These are phyloP conservation scores for Drosophila mauritiana DNA, from an alignment of 1,140 invertebrate genomes.

Conservation along the genomic window DNA sequence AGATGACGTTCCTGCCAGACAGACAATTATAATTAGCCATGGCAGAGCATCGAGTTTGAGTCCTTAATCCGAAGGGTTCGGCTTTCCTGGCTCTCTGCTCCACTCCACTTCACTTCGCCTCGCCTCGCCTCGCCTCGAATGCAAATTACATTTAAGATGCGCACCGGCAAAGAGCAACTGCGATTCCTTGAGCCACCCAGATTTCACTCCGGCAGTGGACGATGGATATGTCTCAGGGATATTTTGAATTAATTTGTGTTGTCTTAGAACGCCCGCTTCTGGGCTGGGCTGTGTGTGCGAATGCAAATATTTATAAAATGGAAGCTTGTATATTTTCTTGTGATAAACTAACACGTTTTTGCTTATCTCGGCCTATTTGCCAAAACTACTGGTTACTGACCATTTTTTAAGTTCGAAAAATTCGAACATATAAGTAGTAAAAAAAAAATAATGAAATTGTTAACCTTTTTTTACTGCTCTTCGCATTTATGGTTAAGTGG, in stretches of 20 bases:
- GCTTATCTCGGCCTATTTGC: not conserved
- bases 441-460: no score
- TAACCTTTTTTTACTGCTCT: no score
- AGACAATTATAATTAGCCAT: constrained; percentile 45
- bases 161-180: constrained; percentile 26
- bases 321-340: not conserved
- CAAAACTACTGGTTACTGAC: not conserved
- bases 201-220: not conserved
- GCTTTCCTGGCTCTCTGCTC: not conserved
- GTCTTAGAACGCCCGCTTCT: not conserved
- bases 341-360: not conserved
- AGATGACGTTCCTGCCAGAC: constrained; percentile 17
- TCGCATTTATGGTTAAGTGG: constrained; percentile 1
- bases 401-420: no score
- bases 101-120: not conserved
- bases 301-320: constrained; percentile 3
- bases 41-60: constrained; percentile 11
- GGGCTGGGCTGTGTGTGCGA: not conserved
- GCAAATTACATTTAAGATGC: constrained; percentile 62
- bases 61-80: constrained; percentile 34
- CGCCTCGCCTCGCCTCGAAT: constrained; percentile 8
- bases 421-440: no score
- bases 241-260: constrained; percentile 18
- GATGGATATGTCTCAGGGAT: constrained; percentile 6
- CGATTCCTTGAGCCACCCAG: constrained; percentile 15